Evolutionary conservation across 2,888 invertebrate genomes (phyloP).

Genomic region (Catocala nupta): DNA sequence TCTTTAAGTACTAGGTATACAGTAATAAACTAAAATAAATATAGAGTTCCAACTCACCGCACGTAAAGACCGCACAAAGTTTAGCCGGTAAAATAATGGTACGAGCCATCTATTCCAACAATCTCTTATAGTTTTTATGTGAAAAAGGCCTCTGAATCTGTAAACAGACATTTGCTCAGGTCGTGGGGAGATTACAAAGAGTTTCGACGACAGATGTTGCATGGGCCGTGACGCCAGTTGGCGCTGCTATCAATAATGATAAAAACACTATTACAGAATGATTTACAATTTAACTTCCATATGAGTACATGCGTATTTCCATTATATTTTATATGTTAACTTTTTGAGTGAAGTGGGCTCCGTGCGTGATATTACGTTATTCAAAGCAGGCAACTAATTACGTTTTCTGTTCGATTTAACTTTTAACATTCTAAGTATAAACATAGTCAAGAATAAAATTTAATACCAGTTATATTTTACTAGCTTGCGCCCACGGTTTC

Average conservation of each 20-base stretch:
- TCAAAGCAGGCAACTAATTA: neutral
- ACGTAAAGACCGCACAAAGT: constrained; percentile 28
- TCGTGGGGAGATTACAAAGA: constrained; percentile 56
- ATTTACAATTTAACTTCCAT: constrained; percentile 58
- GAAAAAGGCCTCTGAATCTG: constrained; percentile 64
- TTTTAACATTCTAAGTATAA: neutral
- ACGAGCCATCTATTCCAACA: constrained; percentile 53
- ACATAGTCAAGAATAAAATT: no score
- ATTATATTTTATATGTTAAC: constrained; percentile 20
- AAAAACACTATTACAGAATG: constrained; percentile 58
- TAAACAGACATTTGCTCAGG: constrained; percentile 63
- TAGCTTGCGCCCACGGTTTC: no score
- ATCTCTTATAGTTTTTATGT: constrained; percentile 60
- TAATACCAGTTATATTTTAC: no score
- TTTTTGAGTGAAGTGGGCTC: constrained; percentile 13
- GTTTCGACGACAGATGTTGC: constrained; percentile 62
- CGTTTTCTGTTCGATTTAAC: neutral
- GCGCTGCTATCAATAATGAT: constrained; percentile 61
- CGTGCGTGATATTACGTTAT: constrained; percentile 7
- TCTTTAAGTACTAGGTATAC: neutral
- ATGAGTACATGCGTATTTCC: constrained; percentile 5
- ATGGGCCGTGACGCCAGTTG: constrained; percentile 65
- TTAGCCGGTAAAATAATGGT: constrained; percentile 33
- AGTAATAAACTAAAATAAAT: constrained; percentile 13
- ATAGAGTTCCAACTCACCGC: constrained; percentile 18